phyloP scores from a whole-genome alignment of 2,113 vertebrate genomes.

The Tychaedon coryphoeus region DNA sequence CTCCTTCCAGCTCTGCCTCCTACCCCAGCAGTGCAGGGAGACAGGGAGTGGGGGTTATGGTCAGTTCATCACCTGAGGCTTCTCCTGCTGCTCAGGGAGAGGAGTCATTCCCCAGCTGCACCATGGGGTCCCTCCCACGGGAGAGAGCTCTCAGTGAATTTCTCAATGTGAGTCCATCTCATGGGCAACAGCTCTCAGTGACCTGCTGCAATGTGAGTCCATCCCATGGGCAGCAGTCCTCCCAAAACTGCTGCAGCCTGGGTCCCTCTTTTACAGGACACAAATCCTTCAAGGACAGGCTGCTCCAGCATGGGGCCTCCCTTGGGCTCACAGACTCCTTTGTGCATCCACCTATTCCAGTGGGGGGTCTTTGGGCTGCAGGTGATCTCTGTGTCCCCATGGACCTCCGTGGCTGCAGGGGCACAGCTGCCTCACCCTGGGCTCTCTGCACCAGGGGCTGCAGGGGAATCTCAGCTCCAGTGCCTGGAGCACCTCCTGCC shows the following conservation, averaged over 20 bases:
- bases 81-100: background rate
- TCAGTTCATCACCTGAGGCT: background rate
- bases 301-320: background rate
- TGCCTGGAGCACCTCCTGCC: background rate
- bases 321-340: no score
- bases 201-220: background rate
- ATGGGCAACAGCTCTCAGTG: background rate
- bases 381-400: background rate
- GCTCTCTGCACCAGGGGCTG: fast-evolving
- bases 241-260: background rate
- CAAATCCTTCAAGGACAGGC: background rate
- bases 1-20: background rate
- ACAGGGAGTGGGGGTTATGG: background rate
- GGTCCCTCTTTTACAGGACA: fast-evolving
- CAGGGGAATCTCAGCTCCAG: background rate
- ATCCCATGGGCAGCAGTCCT: fast-evolving
- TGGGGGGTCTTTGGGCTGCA: no score
- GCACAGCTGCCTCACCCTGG: background rate
- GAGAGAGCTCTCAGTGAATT: background rate
- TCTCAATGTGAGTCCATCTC: fast-evolving
- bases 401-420: background rate
- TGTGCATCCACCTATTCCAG: background rate
- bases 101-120: background rate
- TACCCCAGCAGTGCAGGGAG: background rate
- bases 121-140: fast-evolving